phyloP scores from a whole-genome alignment of 53 echinoderm and acorn worm species.

The Arbacia lixula region DNA sequence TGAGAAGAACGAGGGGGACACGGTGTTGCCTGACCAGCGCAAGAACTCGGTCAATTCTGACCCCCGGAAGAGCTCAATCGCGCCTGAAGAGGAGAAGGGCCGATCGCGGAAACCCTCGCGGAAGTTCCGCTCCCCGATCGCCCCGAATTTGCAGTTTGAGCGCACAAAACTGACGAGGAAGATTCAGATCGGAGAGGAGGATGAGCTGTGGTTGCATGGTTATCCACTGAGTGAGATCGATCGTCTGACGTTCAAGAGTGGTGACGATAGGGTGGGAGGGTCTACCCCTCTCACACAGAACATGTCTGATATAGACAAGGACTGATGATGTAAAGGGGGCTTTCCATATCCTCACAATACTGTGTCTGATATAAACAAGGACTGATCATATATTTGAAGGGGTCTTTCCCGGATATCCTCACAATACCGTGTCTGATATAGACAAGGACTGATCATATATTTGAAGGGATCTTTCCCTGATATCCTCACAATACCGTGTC shows the following conservation, averaged over 20 bases:
- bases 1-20: neutral
- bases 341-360: too few species aligned
- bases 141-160: slow-evolving; percentile 60
- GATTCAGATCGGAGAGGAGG: slow-evolving; percentile 63
- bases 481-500: too few species aligned
- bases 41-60: neutral
- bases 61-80: neutral
- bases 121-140: slow-evolving; percentile 28
- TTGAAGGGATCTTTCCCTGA: too few species aligned
- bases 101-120: neutral
- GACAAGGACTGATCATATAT: too few species aligned
- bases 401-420: too few species aligned
- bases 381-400: too few species aligned
- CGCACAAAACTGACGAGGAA: slow-evolving; percentile 67
- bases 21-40: neutral
- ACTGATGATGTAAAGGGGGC: too few species aligned
- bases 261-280: slow-evolving; percentile 48
- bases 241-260: slow-evolving; percentile 68
- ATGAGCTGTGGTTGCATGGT: slow-evolving; percentile 87
- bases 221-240: slow-evolving; percentile 89
- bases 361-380: too few species aligned
- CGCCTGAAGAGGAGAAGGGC: neutral
- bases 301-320: slow-evolving; percentile 9
- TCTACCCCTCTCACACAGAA: slow-evolving; percentile 1
- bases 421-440: too few species aligned